phyloP scores from a whole-genome alignment of 2,888 invertebrate species.

The Tyria jacobaeae region DNA sequence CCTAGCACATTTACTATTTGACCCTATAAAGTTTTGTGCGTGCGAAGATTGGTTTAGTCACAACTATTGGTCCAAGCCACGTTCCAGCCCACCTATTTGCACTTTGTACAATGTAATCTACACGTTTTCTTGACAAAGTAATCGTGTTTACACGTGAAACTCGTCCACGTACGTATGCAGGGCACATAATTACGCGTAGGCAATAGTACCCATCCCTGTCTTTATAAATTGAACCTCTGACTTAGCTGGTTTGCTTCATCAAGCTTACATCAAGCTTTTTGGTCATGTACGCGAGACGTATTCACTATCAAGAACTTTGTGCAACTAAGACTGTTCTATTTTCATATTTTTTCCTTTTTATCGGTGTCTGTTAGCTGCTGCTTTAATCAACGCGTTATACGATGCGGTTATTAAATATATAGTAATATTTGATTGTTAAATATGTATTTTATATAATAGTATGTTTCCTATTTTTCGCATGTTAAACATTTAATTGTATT shows the following conservation, averaged over 20 bases:
- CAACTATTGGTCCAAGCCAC: constrained; percentile 10
- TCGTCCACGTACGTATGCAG: constrained; percentile 42
- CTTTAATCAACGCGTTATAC: too few species aligned
- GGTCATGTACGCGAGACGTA: constrained; percentile 21
- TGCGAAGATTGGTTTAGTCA: constrained; percentile 11
- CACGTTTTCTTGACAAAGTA: constrained; percentile 48
- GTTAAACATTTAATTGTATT: too few species aligned
- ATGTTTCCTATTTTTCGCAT: too few species aligned
- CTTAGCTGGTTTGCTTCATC: constrained; percentile 51
- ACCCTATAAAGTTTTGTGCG: background rate
- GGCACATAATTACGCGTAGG: constrained; percentile 48
- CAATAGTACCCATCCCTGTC: constrained; percentile 46
- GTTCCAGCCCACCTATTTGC: constrained; percentile 13
- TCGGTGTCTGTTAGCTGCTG: too few species aligned
- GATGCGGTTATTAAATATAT: too few species aligned
- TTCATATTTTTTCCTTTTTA: background rate
- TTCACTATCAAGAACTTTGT: constrained; percentile 29
- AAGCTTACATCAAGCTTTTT: constrained; percentile 53
- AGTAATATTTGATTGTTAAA: too few species aligned
- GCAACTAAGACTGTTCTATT: background rate
- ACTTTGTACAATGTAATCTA: constrained; percentile 34
- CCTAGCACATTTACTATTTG: background rate
- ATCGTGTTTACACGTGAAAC: constrained; percentile 35
- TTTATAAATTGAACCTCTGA: constrained; percentile 51
- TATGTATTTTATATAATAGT: too few species aligned